phyloP scores from a whole-genome alignment of 2,797 vertebrate species.

The Silurus lanzhouensis region DNA sequence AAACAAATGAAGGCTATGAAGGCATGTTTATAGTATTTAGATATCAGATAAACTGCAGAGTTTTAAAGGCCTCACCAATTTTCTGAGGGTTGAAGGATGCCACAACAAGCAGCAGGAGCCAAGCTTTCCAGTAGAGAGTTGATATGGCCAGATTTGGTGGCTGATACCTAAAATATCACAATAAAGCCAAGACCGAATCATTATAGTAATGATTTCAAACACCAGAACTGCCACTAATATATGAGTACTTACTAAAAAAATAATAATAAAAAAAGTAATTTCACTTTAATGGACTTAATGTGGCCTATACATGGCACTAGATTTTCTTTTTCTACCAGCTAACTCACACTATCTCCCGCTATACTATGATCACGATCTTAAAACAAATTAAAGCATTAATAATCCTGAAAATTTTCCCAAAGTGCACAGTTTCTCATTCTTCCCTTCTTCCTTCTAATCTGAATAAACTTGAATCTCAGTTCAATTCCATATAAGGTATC shows the following conservation, averaged over 20 bases:
- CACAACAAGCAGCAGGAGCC: slow-evolving; percentile 93
- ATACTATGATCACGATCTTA: too few relatives aligned
- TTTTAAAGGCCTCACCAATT: slow-evolving; percentile 78
- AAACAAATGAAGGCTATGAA: neutral
- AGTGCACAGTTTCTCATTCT: neutral
- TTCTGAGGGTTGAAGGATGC: slow-evolving; percentile 97
- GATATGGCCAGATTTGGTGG: slow-evolving; percentile 96
- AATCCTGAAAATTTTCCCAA: neutral
- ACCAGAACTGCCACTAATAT: neutral
- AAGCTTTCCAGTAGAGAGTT: slow-evolving; percentile 96
- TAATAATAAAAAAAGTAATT: neutral
- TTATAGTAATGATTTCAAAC: neutral
- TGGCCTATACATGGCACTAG: too few relatives aligned
- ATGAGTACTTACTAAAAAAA: neutral
- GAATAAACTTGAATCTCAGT: neutral
- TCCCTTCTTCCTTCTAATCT: neutral
- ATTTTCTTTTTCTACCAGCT: neutral
- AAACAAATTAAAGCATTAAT: neutral
- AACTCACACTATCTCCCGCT: neutral
- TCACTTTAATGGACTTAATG: neutral
- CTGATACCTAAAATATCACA: slow-evolving; percentile 79
- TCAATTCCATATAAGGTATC: neutral
- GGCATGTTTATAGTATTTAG: neutral
- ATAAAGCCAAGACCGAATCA: slow-evolving; percentile 32
- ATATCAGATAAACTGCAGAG: slow-evolving; percentile 1